These are phyloP conservation scores for Drosophila saltans DNA, from an alignment of 1,140 invertebrate genomes.

Conservation along the genomic window DNA sequence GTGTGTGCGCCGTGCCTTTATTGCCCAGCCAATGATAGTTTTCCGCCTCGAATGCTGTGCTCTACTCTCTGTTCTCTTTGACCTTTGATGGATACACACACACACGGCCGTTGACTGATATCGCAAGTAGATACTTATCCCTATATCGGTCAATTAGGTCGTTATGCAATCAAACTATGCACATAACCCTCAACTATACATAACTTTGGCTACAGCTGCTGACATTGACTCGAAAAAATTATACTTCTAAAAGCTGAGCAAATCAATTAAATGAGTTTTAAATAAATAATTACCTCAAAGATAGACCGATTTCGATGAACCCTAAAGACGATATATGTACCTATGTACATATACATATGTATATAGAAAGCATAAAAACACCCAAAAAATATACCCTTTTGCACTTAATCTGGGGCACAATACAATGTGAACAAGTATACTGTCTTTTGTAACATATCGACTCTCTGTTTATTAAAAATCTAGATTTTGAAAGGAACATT, in stretches of 20 bases:
- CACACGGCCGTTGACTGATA: conserved; percentile 10
- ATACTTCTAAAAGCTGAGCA: not conserved
- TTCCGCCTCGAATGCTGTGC: conserved; percentile 22
- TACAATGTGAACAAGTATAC: too few species aligned
- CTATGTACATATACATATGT: too few species aligned
- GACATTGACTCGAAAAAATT: conserved; percentile 8
- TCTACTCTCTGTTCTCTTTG: conserved; percentile 50
- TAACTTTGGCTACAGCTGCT: not conserved
- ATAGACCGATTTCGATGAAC: too few species aligned
- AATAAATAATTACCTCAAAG: too few species aligned
- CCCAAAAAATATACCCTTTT: too few species aligned
- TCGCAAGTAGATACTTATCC: conserved; percentile 34
- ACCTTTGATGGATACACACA: conserved; percentile 45
- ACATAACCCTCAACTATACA: conserved; percentile 16
- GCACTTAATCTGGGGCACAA: too few species aligned
- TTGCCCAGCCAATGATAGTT: conserved; percentile 51
- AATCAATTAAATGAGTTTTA: too few species aligned
- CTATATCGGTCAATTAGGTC: conserved; percentile 75
- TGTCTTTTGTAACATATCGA: too few species aligned
- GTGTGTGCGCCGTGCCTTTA: conserved; percentile 33
- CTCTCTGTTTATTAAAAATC: too few species aligned
- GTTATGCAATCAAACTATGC: conserved; percentile 72
- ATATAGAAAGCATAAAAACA: too few species aligned
- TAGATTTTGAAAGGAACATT: too few species aligned
- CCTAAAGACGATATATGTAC: too few species aligned